phyloP scores from a whole-genome alignment of 2,113 vertebrate genomes.

The Caracal caracal region DNA sequence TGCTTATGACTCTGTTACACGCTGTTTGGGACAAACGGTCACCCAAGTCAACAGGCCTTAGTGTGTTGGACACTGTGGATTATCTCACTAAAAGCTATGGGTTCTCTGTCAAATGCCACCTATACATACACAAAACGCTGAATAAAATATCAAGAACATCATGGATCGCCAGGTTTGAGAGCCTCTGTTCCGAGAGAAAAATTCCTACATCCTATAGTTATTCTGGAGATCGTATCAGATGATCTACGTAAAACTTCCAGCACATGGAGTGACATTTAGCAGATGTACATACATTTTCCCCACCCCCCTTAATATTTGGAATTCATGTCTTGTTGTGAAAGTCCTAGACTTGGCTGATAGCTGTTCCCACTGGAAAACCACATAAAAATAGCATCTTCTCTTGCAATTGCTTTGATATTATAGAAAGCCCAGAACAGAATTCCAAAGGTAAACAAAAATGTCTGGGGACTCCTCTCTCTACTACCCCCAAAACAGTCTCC shows the following conservation, averaged over 20 bases:
- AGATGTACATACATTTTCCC: neutral
- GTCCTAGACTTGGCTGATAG: neutral
- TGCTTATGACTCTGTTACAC: neutral
- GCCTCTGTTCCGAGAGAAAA: neutral
- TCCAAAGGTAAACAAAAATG: neutral
- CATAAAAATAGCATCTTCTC: neutral
- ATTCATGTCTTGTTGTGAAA: neutral
- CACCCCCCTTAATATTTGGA: neutral
- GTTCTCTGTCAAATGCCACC: neutral
- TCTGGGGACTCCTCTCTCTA: neutral
- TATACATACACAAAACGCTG: neutral
- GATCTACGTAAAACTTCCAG: neutral
- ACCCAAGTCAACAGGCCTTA: neutral
- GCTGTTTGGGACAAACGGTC: neutral
- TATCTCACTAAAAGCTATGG: neutral
- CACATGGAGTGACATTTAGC: neutral
- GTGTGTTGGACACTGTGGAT: neutral
- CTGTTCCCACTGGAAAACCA: neutral
- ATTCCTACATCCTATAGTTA: neutral
- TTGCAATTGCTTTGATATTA: neutral
- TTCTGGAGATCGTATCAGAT: neutral
- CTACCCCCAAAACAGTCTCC: neutral
- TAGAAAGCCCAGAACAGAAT: neutral
- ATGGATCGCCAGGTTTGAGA: neutral
- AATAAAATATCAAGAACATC: neutral